phyloP scores from a whole-genome alignment of 2,797 vertebrate species.

The Yasuhikotakia modesta region DNA sequence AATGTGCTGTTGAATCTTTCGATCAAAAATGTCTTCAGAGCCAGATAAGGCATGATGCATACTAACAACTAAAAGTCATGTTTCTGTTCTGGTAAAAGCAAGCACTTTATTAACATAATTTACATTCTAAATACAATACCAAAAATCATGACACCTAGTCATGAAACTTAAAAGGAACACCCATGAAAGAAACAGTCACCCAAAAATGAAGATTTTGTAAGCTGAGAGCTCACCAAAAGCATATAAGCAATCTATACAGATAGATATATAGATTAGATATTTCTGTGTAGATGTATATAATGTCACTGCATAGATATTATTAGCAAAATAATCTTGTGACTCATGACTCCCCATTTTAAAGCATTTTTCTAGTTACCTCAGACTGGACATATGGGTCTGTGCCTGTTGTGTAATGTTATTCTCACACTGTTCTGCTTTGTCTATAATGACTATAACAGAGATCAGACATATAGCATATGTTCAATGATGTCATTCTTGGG shows the following conservation, averaged over 20 bases:
- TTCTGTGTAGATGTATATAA: not conserved
- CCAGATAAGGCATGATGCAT: too few relatives aligned
- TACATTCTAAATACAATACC: too few relatives aligned
- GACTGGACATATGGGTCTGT: conserved; percentile 46
- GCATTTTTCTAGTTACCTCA: conserved; percentile 46
- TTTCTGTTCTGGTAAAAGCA: too few relatives aligned
- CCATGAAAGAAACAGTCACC: too few relatives aligned
- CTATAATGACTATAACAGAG: conserved; percentile 56
- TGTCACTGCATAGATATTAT: not conserved
- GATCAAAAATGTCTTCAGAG: not conserved
- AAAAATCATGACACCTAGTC: too few relatives aligned
- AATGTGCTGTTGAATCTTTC: not conserved
- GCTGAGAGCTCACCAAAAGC: too few relatives aligned
- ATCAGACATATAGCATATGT: conserved; percentile 45
- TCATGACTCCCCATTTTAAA: not conserved
- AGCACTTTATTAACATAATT: too few relatives aligned
- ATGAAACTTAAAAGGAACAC: too few relatives aligned
- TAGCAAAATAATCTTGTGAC: not conserved
- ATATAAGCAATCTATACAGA: too few relatives aligned
- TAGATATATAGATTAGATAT: too few relatives aligned
- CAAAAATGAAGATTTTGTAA: too few relatives aligned
- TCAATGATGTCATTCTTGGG: conserved; percentile 51
- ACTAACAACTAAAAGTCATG: too few relatives aligned
- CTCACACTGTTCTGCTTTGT: conserved; percentile 42
- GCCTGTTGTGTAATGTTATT: conserved; percentile 25